phyloP scores from a whole-genome alignment of 2,797 vertebrate species.

The Gallirallus australis region DNA sequence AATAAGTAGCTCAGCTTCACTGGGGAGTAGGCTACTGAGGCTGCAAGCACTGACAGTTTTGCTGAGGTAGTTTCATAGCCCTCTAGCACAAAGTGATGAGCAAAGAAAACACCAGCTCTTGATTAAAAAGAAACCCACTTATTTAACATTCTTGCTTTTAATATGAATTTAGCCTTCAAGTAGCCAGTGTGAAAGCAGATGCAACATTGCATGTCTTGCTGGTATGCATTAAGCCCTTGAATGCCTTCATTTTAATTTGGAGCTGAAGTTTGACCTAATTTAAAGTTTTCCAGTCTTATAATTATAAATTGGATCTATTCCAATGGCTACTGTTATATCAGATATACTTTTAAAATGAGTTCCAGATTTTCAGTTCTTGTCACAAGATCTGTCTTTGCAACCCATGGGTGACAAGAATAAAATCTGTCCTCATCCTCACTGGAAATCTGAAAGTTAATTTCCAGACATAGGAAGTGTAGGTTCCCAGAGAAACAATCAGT shows the following conservation, averaged over 20 bases:
- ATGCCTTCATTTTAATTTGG: conserved; percentile 47
- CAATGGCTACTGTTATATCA: conserved; percentile 43
- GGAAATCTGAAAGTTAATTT: conserved; percentile 75
- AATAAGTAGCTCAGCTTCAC: conserved; percentile 27
- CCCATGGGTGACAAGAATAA: conserved; percentile 16
- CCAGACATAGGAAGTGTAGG: conserved; percentile 27
- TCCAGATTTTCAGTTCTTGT: conserved; percentile 64
- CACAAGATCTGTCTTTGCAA: conserved; percentile 41
- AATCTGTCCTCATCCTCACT: conserved; percentile 65
- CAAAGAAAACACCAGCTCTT: conserved; percentile 15
- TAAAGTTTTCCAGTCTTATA: conserved; percentile 43
- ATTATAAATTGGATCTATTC: conserved; percentile 31
- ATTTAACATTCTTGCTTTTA: conserved; percentile 55
- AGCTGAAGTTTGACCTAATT: conserved; percentile 50
- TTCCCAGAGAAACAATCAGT: conserved; percentile 52
- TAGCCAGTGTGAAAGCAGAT: conserved; percentile 3
- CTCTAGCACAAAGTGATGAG: conserved; percentile 54
- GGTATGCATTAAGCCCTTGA: conserved; percentile 2
- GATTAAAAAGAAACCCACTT: conserved; percentile 55
- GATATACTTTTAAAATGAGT: conserved; percentile 66
- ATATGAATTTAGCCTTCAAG: conserved; percentile 23
- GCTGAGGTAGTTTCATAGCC: conserved; percentile 34
- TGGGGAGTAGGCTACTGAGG: not conserved
- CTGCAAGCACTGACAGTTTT: conserved; percentile 37
- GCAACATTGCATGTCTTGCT: conserved; percentile 1